Conservation (phyloP, 2,113 vertebrate species). For the Myrmecophaga tridactyla region DNA sequence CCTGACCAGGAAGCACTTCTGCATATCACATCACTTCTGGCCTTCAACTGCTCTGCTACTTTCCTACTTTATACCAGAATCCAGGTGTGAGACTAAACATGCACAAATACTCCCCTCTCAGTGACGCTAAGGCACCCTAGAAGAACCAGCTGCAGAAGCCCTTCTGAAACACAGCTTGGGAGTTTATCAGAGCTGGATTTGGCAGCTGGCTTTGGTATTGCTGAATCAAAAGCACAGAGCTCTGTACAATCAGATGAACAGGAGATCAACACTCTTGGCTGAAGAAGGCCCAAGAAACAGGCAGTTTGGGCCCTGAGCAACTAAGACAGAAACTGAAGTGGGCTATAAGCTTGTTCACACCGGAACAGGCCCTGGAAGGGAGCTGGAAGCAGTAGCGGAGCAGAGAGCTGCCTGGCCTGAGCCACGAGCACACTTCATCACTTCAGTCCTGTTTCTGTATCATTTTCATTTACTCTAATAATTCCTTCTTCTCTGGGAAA, state of each 20-base stretch:
- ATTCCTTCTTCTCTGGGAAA: not conserved
- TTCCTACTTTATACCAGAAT: not conserved
- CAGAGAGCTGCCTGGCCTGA: rapidly evolving
- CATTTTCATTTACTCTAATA: not conserved
- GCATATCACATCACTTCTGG: rapidly evolving
- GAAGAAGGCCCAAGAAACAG: not conserved
- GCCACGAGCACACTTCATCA: not conserved
- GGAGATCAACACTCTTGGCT: rapidly evolving
- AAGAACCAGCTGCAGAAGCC: rapidly evolving
- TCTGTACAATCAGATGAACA: too few relatives aligned
- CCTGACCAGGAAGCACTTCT: rapidly evolving
- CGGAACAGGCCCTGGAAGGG: not conserved
- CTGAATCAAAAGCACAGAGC: not conserved
- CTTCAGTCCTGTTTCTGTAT: not conserved
- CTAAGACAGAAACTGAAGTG: rapidly evolving
- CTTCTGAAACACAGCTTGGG: rapidly evolving
- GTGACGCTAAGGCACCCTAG: not conserved
- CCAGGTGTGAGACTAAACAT: rapidly evolving
- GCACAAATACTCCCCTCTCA: not conserved
- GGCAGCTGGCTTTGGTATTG: not conserved
- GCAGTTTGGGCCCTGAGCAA: not conserved
- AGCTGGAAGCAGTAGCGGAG: rapidly evolving
- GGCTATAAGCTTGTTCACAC: not conserved
- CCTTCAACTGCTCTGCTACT: not conserved
- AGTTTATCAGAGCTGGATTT: rapidly evolving